Evolutionary conservation across 1,140 invertebrate species (phyloP), one percentile per base, ranked within the genome.

Genomic region (Littorina saxatilis): DNA sequence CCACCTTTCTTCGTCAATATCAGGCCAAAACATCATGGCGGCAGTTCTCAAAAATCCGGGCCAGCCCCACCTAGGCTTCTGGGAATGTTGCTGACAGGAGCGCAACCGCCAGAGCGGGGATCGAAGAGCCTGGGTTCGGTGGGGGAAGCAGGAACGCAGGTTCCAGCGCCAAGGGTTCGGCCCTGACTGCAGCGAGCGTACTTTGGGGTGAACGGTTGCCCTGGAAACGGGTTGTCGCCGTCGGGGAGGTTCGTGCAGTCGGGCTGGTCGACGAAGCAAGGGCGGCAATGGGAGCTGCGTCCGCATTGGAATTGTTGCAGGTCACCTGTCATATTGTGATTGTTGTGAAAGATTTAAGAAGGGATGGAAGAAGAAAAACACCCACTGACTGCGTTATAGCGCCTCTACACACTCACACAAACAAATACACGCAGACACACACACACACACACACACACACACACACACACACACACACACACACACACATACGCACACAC

Each of bases 221-320:
- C 52, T 17, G 74, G 58, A 27, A 83, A 83, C 5, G 82, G 35
- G 20, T 84, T 77, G 0, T 80, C 58, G 5, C 85, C 86, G 37
- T 87, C 80, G 37, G 68, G 52, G 13, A 82, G 55, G 0, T 73
- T 82, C 23, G 81, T 55, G 82, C 84, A 86, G 68, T 81, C 84
- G 29, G 82, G 82, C 0, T 83, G 40, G 77, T 81, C 66, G 23
- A 76, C 43, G 50, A 82, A 66, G 79, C 83, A 86, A 2, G 82
- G 85, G 1, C 55, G 40, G 78, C 83, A 87, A 23, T 73, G 70
- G 0, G 35, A 43, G 29, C 17, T 43, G 11, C 70, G 11, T 17
- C 70, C 58, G 58, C 58, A 61, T 5, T 7, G 4, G 27, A 61
- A 61, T 23, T 7, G 50, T 23, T 23, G 50, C 50, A 52, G 50